phyloP scores from a whole-genome alignment of 2,797 vertebrate genomes.

The Macrochelys suwanniensis region DNA sequence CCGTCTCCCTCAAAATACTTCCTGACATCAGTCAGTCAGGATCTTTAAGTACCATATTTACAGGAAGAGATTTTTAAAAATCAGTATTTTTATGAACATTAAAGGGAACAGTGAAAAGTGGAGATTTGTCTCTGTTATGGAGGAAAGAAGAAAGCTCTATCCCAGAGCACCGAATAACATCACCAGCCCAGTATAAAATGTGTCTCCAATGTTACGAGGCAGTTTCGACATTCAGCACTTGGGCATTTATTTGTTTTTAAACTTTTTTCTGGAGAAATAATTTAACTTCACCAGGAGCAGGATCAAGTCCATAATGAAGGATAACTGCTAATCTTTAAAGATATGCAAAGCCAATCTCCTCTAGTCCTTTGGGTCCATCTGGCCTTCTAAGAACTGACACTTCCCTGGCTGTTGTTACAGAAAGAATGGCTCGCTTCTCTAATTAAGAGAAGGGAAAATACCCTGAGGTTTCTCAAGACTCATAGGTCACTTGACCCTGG shows the following conservation, averaged over 20 bases:
- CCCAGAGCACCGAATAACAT: fast-evolving
- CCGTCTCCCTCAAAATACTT: constrained; percentile 6
- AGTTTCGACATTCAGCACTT: constrained; percentile 43
- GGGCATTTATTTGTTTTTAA: constrained; percentile 71
- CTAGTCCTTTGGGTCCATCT: neutral
- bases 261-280: constrained; percentile 64
- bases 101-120: neutral
- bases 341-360: neutral
- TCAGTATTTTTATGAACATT: neutral
- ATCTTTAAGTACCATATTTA: neutral
- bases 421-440: neutral
- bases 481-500: neutral
- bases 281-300: neutral
- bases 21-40: neutral
- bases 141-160: neutral
- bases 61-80: neutral
- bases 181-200: neutral
- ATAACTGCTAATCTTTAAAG: neutral
- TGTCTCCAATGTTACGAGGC: constrained; percentile 21
- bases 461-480: neutral
- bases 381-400: neutral
- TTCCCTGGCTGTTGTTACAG: neutral
- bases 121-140: neutral
- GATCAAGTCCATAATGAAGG: neutral
- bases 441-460: neutral